Percentiles rank a stretch among this genome's conserved stretches.
phyloP scores from a whole-genome alignment of 1,140 invertebrate species.

The Aphaenogaster floridana region DNA sequence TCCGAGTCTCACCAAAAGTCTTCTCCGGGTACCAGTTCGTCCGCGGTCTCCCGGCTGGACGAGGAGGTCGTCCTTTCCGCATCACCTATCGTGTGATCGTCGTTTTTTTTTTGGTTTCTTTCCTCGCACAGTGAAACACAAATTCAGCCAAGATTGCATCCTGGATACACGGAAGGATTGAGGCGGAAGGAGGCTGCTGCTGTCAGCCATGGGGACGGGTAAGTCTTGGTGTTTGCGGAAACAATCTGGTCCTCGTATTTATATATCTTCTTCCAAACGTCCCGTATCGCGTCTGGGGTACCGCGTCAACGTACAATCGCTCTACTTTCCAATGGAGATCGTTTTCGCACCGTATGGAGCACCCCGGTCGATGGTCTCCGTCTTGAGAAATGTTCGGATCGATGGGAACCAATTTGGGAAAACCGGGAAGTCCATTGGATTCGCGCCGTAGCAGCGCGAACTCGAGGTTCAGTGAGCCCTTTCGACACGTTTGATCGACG shows the following conservation, averaged over 20 bases:
- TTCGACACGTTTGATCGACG: conserved; percentile 42
- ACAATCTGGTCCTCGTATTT: conserved; percentile 30
- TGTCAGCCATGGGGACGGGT: conserved; percentile 85
- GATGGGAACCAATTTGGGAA: not conserved
- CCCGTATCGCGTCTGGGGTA: not conserved
- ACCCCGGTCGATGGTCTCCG: not conserved
- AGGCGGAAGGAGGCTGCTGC: conserved; percentile 83
- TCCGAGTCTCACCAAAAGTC: conserved; percentile 81
- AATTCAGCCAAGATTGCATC: conserved; percentile 77
- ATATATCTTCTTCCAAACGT: not conserved
- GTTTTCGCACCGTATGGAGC: conserved; percentile 21
- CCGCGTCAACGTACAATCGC: conserved; percentile 12
- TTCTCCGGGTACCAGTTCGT: conserved; percentile 82
- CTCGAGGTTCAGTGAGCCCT: conserved; percentile 14
- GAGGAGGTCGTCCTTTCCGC: conserved; percentile 74
- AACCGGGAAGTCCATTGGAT: not conserved
- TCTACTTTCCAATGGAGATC: not conserved
- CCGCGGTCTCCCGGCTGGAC: conserved; percentile 84
- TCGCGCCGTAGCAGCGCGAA: not conserved
- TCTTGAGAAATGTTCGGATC: not conserved
- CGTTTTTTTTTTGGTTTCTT: conserved; percentile 57
- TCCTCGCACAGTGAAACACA: conserved; percentile 76
- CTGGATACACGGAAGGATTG: conserved; percentile 79
- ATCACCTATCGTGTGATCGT: conserved; percentile 55
- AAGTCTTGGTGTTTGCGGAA: conserved; percentile 75